Evolutionary conservation across 2,797 vertebrate genomes (phyloP), one percentile per base, ranked within the genome.

Genomic region (Tolypeutes matacus): DNA sequence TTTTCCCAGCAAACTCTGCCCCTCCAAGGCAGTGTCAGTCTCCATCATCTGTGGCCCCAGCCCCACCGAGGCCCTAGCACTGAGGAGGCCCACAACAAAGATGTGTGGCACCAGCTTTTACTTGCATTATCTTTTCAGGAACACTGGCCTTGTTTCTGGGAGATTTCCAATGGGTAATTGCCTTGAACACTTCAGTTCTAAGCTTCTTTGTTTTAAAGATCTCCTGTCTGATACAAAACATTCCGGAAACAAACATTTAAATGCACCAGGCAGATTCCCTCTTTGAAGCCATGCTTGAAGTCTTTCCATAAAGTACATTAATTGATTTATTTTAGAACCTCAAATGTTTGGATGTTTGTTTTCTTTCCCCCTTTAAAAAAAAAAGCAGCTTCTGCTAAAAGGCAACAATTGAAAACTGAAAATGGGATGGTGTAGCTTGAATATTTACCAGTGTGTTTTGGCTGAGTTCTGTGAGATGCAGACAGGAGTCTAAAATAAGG

Each of bases 261-360:
- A 31, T 12, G 12, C 8, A 39, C 46, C 49, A 78, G 20, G 5
- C 27, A 76, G 65, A 76, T 65, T 14, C 29, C 13, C 6, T 49
- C 78, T 90, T 75, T 72, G 87, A 92, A 80, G 42, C 39, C 90
- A 49, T 23, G 20, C 83, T 85, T 72, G 85, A 96, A 92, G 58
- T 94, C 64, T 36, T 94, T 77, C 69, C 31, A 49, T 92, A 62
- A 95, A 88, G 12, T 39, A 76, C 18, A 65, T 18, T 92, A 60
- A 89, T 92, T 65, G 81, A 86, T 95, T 93, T 94, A 39, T 56
- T n/a, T 75, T 31, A 75, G 64, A 94, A 73, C 21, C 62, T 94
- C 49, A 42, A 51, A 25, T 90, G 80, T 95, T 80, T 86, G 75
- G 21, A 64, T 89, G 46, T 78, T 91, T 95, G 56, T 81, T 96